A percentile compares a stretch with the other conserved stretches of the same genome.
Evolutionary conservation across 2,113 vertebrate genomes (phyloP).

Genomic region (Polypterus senegalus): DNA sequence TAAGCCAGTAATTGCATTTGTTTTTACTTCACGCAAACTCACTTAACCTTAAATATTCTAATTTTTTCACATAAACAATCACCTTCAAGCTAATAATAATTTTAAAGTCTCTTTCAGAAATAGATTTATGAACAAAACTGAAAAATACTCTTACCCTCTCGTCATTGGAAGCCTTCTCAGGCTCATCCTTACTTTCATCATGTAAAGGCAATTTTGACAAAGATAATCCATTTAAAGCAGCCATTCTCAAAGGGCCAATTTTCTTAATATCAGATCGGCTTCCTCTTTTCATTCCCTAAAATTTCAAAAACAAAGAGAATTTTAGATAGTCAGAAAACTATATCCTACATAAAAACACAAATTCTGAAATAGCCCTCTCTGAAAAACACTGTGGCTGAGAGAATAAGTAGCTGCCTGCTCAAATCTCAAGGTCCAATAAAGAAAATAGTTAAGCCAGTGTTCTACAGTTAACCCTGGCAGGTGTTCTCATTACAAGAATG

Average conservation of each 20-base stretch:
- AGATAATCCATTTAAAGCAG: conserved; percentile 77
- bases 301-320: conserved; percentile 8
- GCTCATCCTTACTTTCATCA: conserved; percentile 66
- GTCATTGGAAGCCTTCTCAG: conserved; percentile 71
- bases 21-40: no score
- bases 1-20: no score
- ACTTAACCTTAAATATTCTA: no score
- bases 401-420: no score
- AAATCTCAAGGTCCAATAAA: no score
- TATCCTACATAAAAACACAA: not conserved
- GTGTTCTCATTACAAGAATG: no score
- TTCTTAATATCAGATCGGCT: conserved; percentile 73
- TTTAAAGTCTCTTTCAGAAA: not conserved
- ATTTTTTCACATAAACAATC: no score
- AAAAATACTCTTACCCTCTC: conserved; percentile 58
- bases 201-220: conserved; percentile 65
- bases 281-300: conserved; percentile 82
- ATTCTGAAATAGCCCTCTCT: no score
- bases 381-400: not conserved
- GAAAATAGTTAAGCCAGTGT: no score
- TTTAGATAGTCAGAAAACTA: conserved; percentile 1
- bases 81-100: no score
- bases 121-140: not conserved
- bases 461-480: no score
- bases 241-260: conserved; percentile 77